Evolutionary conservation across 2,888 invertebrate species (phyloP).

Genomic region (Agrotis ipsilon): DNA sequence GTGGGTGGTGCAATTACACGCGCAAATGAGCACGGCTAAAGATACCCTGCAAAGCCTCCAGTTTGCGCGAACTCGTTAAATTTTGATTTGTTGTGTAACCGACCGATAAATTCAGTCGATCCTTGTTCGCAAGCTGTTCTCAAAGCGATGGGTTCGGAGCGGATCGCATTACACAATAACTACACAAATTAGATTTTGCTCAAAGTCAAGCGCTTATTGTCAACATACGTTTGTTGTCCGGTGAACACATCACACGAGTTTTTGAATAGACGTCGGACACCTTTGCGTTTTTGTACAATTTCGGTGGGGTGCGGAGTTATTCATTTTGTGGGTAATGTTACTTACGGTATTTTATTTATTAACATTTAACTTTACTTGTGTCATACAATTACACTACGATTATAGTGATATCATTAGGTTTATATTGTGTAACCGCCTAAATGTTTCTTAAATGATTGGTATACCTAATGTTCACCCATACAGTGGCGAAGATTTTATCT

Average conservation of each 20-base stretch:
- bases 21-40: slow-evolving; percentile 79
- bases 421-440: background rate
- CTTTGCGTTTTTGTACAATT: slow-evolving; percentile 81
- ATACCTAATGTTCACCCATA: background rate
- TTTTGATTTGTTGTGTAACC: slow-evolving; percentile 90
- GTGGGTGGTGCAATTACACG: slow-evolving; percentile 86
- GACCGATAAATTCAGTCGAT: slow-evolving; percentile 86
- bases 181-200: slow-evolving; percentile 90
- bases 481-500: slow-evolving; percentile 51
- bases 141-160: slow-evolving; percentile 79
- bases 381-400: background rate
- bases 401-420: background rate
- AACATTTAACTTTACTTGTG: no score
- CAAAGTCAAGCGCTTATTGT: slow-evolving; percentile 90
- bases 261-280: slow-evolving; percentile 86
- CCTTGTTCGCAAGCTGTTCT: slow-evolving; percentile 77
- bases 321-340: slow-evolving; percentile 32
- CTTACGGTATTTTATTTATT: slow-evolving; percentile 29
- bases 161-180: slow-evolving; percentile 90
- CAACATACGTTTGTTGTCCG: slow-evolving; percentile 86
- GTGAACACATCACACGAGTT: slow-evolving; percentile 85
- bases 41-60: slow-evolving; percentile 78
- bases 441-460: slow-evolving; percentile 4
- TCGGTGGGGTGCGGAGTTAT: slow-evolving; percentile 46
- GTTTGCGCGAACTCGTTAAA: slow-evolving; percentile 88